Base-by-base conservation (phyloP, 2,888 invertebrate species). In the Trissolcus japonicus region DNA sequence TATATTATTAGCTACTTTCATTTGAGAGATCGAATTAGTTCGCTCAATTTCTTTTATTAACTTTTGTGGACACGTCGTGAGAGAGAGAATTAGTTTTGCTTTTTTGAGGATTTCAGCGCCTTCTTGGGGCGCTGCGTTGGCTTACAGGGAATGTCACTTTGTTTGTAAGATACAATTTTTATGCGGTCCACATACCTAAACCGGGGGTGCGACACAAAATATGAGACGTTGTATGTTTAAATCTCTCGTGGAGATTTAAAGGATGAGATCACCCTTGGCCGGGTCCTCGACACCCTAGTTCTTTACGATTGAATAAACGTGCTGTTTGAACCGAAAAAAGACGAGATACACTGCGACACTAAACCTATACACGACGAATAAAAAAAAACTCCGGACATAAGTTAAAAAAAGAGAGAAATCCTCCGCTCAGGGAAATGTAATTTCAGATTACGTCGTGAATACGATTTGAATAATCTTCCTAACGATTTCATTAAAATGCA, bases 271-370 rank as follows among this genome's bases (percentile, higher is more conserved):
- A 74, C 67, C 73, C 74, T 56, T 53, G 35, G 46, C 51, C 21
- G 53, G 56, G 19, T 74, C 61, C 40, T 67, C 67, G 62, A 67
- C 75, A 65, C 75, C 75, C 75, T 75, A 63, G 68, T 63, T 75
- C 63, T 75, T 68, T 75, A 68, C 75, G 68, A 68, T 68, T 75
- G 59, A 75, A 68, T 75, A 68, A 75, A 75, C 75, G 63, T 50
- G 75, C 60, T 65, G 75, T 65, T 68, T 68, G 68, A 54, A 59
- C 75, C 50, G 60, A 55, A 69, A 68, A 75, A 68, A 35, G 61
- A 51, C 56, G 25, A 63, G 46, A 66, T 61, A 62, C 50, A 65
- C 65, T 63, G 29, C 41, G 54, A 43, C 71, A 51, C 43, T 55
- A 57, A 60, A 72, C 54, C 60, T 65, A n/a, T n/a, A 43, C 51